phyloP scores from a whole-genome alignment of 2,113 vertebrate species.

The Dolichotis patagonum region DNA sequence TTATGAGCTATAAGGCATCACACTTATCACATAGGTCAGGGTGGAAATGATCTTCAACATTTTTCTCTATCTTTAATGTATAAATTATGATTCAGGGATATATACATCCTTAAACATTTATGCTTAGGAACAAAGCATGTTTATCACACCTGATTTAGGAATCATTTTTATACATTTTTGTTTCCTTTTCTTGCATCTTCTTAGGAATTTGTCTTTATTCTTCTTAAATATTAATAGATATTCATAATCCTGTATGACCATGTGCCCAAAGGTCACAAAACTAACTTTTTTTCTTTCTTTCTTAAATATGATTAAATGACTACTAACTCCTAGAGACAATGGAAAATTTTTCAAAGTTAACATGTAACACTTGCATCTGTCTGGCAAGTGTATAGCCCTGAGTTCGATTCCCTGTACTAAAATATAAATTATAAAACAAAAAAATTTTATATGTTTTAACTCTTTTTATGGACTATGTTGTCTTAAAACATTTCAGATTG shows the following conservation, averaged over 20 bases:
- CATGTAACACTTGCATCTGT: background rate
- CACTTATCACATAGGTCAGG: constrained; percentile 14
- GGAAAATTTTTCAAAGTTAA: background rate
- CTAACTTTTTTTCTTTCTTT: background rate
- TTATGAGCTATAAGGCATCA: background rate
- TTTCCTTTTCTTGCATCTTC: background rate
- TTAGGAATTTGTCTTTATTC: constrained; percentile 41
- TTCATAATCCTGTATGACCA: background rate
- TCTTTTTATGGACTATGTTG: constrained; percentile 72
- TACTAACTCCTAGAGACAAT: background rate
- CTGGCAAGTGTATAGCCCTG: too few relatives aligned
- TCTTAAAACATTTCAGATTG: constrained; percentile 75
- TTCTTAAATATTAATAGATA: background rate
- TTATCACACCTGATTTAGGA: background rate
- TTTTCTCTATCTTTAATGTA: constrained; percentile 55
- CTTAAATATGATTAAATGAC: constrained; percentile 62
- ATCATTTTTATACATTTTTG: background rate
- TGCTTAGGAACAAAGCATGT: constrained; percentile 1
- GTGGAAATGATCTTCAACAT: constrained; percentile 31
- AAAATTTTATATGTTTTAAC: constrained; percentile 76
- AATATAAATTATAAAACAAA: background rate
- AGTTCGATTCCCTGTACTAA: too few relatives aligned
- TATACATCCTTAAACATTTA: constrained; percentile 23
- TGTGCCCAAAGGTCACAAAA: background rate
- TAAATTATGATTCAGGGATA: constrained; percentile 62